These are phyloP conservation scores for Anthopleura sola DNA, from an alignment of 64 coral and sea anemone genomes.

Conservation along the genomic window DNA sequence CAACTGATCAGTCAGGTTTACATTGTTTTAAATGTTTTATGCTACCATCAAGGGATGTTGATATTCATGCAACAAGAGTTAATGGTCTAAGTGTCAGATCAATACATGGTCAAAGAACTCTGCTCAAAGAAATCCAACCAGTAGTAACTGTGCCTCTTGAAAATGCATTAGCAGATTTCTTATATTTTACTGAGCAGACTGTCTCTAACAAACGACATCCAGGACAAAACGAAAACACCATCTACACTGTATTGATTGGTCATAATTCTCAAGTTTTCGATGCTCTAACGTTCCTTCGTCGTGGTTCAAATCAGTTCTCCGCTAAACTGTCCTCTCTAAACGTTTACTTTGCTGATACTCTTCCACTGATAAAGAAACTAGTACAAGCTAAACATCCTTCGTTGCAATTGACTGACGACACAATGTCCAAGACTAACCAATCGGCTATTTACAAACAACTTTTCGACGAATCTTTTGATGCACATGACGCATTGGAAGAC, in stretches of 20 bases:
- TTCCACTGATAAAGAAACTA: neutral
- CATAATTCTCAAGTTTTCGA: constrained; percentile 35
- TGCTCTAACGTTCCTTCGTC: constrained; percentile 10
- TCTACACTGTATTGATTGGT: neutral
- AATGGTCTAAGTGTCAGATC: constrained; percentile 28
- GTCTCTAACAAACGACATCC: constrained; percentile 11
- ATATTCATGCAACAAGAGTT: constrained; percentile 29
- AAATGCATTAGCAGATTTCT: constrained; percentile 27
- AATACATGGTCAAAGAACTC: constrained; percentile 1
- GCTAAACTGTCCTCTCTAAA: constrained; percentile 6
- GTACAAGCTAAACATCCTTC: constrained; percentile 20
- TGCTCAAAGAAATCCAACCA: constrained; percentile 32
- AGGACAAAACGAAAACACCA: neutral
- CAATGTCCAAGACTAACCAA: constrained; percentile 3
- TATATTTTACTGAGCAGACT: too few species aligned
- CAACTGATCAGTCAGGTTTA: constrained; percentile 28
- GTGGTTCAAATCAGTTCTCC: constrained; percentile 6
- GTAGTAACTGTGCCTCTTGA: constrained; percentile 16
- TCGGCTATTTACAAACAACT: neutral
- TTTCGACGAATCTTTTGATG: constrained; percentile 34
- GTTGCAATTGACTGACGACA: constrained; percentile 10
- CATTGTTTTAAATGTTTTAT: constrained; percentile 29
- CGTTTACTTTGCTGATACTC: constrained; percentile 9
- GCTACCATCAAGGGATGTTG: neutral
- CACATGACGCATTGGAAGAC: constrained; percentile 41